Conservation (phyloP, 2,888 invertebrate species). For the Caenorhabditis uteleia region DNA sequence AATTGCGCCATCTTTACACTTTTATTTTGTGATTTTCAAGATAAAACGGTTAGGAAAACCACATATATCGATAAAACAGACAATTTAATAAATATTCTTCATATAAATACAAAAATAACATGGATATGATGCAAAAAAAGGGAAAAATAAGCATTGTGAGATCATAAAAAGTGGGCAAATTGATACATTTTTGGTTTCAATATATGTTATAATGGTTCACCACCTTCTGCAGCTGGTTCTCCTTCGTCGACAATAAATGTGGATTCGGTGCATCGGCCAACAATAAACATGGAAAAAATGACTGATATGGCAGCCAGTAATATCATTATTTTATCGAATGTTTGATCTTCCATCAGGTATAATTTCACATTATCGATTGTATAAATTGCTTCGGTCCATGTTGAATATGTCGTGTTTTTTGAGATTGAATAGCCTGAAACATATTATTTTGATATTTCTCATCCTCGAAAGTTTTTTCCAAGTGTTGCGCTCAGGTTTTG, state of each 20-base stretch:
- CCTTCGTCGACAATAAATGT: constrained; percentile 57
- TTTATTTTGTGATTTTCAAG: not conserved
- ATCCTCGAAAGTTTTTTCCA: constrained; percentile 12
- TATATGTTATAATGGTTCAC: constrained; percentile 51
- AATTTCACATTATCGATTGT: constrained; percentile 46
- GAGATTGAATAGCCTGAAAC: constrained; percentile 2
- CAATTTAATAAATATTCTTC: not conserved
- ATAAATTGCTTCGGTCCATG: constrained; percentile 63
- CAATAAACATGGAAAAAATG: not conserved
- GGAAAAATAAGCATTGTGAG: not conserved
- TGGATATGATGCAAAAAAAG: constrained; percentile 5
- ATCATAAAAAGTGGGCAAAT: not conserved
- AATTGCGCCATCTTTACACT: not conserved
- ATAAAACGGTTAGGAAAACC: not conserved
- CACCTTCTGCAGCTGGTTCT: constrained; percentile 46
- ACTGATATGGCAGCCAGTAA: not conserved
- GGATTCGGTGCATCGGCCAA: constrained; percentile 41
- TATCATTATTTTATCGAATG: constrained; percentile 24
- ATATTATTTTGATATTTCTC: constrained; percentile 1
- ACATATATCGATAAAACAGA: not conserved
- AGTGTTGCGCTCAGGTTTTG: too few relatives aligned
- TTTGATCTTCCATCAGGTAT: constrained; percentile 50
- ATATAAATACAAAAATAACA: not conserved
- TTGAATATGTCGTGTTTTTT: constrained; percentile 49
- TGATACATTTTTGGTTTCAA: not conserved